Base-by-base conservation (phyloP, 1,140 invertebrate genomes). In the Drosophila pectinifera region DNA sequence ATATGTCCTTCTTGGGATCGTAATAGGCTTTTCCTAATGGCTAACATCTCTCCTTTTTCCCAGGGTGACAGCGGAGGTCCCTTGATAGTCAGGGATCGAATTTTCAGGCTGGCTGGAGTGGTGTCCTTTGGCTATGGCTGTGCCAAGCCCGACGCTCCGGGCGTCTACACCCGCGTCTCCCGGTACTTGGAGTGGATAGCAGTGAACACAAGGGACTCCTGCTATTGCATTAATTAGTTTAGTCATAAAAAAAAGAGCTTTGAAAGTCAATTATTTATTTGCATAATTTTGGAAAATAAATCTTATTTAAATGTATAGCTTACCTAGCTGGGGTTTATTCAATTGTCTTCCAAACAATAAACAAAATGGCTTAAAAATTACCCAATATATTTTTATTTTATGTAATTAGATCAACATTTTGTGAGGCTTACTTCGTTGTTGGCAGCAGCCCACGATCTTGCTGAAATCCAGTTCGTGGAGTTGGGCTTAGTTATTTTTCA, bases 111-210 rank as follows among this genome's bases (percentile, higher is more conserved):
- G 96, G 93, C 97, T 18, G 96, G 96, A 4, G 93, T 96, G 0
- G 95, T 96, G 0, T 96, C 95, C 8, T 96, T 94, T 78, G 96
- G 96, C 4, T 94, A 94, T 63, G 93, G 97, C 83, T 98, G 96
- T 83, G 96, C 96, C 4, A 96, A 97, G 90, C 96, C 96, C 0
- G 96, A 96, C 22, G 96, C 97, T 83, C 96, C 96, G 0, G 96
- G 96, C 0, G 96, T 97, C 11, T 92, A 92, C 8, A 92, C 91
- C 1, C 78, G 91, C 4, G 80, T 92, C 26, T 89, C 86, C 38
- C 64, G 83, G 13, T 92, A 92, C 22, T 59, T 90, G 73, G 86
- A 92, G 1, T 92, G 91, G 91, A 92, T 92, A 38, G 74, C 83
- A 2, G 75, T 78, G 8, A 91, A 92, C 61, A 92, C 91, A 0